Evolutionary conservation across 2,113 vertebrate species (phyloP).

Genomic region (Muntiacus reevesi): DNA sequence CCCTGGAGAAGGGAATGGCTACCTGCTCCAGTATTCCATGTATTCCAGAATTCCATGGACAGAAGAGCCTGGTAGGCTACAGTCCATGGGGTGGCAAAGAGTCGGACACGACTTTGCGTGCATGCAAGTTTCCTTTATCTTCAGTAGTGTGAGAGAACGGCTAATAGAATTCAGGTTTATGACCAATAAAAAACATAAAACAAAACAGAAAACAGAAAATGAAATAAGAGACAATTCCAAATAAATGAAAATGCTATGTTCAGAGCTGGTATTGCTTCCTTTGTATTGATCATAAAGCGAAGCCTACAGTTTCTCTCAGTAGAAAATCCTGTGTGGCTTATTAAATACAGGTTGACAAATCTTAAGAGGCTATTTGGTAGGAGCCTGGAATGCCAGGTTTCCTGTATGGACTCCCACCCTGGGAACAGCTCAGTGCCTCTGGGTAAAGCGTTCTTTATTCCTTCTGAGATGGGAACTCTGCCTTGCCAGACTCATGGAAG

Average conservation of each 20-base stretch:
- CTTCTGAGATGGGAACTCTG: too few species aligned
- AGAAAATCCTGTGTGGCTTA: neutral
- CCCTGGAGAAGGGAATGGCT: neutral
- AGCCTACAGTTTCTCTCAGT: neutral
- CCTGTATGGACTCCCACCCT: neutral
- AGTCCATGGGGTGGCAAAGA: neutral
- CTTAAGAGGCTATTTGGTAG: neutral
- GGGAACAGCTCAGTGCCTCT: neutral
- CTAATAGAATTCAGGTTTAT: neutral
- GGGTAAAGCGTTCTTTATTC: fast-evolving
- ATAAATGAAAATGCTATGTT: neutral
- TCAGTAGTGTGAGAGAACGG: too few species aligned
- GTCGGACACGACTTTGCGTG: neutral
- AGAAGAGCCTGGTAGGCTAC: neutral
- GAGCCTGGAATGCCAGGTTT: fast-evolving
- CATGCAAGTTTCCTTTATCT: neutral
- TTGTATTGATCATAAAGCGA: neutral
- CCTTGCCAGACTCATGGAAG: fast-evolving
- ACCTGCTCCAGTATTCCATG: neutral
- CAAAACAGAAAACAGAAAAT: neutral
- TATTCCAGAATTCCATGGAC: neutral
- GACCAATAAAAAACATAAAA: neutral
- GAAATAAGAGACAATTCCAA: neutral
- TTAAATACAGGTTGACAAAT: neutral
- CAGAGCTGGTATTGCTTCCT: neutral